These are phyloP conservation scores for Anguilla rostrata DNA, from an alignment of 2,113 vertebrate genomes.

Conservation along the genomic window DNA sequence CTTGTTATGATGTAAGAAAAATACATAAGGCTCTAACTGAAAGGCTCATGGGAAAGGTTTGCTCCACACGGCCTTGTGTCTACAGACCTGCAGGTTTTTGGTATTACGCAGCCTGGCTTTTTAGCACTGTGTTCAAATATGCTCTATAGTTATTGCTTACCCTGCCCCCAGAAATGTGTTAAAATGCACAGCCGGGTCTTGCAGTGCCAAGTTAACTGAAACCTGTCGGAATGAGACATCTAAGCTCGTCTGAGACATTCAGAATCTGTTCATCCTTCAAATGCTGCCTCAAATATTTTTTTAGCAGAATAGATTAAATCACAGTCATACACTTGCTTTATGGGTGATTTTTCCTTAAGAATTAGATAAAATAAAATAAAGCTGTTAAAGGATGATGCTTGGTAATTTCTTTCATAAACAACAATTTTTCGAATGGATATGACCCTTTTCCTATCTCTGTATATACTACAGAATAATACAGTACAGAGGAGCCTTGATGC, in stretches of 20 bases:
- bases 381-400: too few relatives aligned
- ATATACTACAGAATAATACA: background rate
- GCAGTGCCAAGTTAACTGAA: background rate
- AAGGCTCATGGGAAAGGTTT: background rate
- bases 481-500: background rate
- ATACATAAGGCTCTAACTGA: background rate
- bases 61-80: background rate
- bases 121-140: slow-evolving; percentile 1
- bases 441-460: background rate
- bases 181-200: background rate
- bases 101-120: background rate
- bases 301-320: background rate
- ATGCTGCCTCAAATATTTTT: background rate
- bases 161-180: background rate
- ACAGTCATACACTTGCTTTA: background rate
- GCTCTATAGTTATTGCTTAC: slow-evolving; percentile 1
- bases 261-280: background rate
- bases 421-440: too few relatives aligned
- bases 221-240: background rate
- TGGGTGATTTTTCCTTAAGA: background rate
- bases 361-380: background rate
- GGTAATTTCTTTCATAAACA: too few relatives aligned
- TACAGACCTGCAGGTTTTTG: background rate
- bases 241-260: background rate
- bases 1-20: background rate